phyloP scores from a whole-genome alignment of 2,113 vertebrate genomes.

The Muntiacus reevesi region DNA sequence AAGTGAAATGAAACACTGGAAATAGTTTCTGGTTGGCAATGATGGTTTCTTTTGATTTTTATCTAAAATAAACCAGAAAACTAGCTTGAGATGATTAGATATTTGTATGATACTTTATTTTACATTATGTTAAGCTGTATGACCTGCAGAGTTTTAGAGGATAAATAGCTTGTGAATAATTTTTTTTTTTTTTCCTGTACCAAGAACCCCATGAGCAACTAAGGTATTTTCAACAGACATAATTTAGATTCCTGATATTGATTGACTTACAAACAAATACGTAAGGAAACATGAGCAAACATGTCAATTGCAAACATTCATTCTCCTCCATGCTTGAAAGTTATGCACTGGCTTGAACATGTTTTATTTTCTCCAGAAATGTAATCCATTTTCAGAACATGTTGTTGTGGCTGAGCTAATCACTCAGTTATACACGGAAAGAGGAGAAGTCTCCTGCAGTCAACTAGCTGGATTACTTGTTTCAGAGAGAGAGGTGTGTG shows the following conservation, averaged over 20 bases:
- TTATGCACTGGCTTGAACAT: background rate
- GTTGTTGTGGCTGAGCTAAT: conserved; percentile 26
- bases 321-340: background rate
- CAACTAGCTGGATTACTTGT: background rate
- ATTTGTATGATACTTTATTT: background rate
- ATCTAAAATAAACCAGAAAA: background rate
- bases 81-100: background rate
- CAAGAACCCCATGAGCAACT: background rate
- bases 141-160: background rate
- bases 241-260: background rate
- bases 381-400: background rate
- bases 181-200: background rate
- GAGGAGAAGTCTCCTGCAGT: background rate
- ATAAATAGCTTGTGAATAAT: background rate
- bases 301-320: conserved; percentile 6
- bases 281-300: background rate
- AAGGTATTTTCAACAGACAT: background rate
- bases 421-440: conserved; percentile 31
- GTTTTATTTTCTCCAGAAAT: conserved; percentile 27
- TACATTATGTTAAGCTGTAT: background rate
- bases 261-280: background rate
- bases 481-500: background rate
- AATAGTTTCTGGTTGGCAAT: background rate
- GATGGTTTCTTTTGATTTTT: background rate
- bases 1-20: background rate